Evolutionary conservation across 2,797 vertebrate genomes (phyloP), one percentile per base, ranked within the genome.

Genomic region (Linurgus olivaceus): DNA sequence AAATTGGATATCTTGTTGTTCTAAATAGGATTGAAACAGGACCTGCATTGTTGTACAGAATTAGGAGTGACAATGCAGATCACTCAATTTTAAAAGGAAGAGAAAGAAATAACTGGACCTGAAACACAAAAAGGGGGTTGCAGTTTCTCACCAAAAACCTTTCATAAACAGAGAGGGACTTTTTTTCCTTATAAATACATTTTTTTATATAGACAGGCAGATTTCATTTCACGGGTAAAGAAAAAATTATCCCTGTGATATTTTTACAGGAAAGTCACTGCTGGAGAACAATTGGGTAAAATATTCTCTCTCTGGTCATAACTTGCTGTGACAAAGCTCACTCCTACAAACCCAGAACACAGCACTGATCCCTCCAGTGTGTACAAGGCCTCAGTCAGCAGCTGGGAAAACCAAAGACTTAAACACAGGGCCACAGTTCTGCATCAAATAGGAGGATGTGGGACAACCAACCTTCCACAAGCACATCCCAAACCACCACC

Each of bases 1-100:
- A 97, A 96, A 96, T 79, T 95, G 93, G 90, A 65, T 92, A 71
- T 78, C 96, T 93, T 84, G 93, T 82, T 96, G 91, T 95, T 85
- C 65, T 68, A 72, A 97, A 94, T 55, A 73, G 91, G 92, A 90
- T 35, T 92, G 74, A 86, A 93, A 92, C 62, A 76, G 85, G 93
- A 86, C 59, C 70, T 38, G 37, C 78, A 90, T 71, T 94, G 95
- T 92, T 89, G 72, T 54, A 51, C 51, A 58, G 83, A 96, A 97
- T 91, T 94, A 94, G 71, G 86, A 96, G 79, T 50, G 78, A 97
- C 96, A 97, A 95, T 5, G 10, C 71, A 59, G 63, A 75, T 90
- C 84, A 96, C 74, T 80, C 73, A 38, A 2, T 85, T 88, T 83
- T 37, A 75, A 79, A 86, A 70, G 42, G 71, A 74, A 89, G 44